Evolutionary conservation across 2,888 invertebrate genomes (phyloP).

Genomic region (Drosophila maculinotata): DNA sequence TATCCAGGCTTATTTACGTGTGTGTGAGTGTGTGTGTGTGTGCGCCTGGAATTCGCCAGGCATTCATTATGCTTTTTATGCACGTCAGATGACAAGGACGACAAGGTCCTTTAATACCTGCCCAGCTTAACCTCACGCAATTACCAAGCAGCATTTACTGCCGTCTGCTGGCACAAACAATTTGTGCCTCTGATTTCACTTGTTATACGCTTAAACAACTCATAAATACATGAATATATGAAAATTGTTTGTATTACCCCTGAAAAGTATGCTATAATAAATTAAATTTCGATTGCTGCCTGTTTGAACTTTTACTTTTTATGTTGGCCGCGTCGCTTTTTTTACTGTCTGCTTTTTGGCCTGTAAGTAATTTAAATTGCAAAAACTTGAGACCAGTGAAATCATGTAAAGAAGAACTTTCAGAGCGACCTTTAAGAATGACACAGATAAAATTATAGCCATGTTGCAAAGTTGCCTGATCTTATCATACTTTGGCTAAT

Average conservation of each 20-base stretch:
- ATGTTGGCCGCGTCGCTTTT: neutral
- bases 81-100: constrained; percentile 26
- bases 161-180: constrained; percentile 10
- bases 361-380: constrained; percentile 29
- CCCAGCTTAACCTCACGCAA: constrained; percentile 41
- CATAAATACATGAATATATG: neutral
- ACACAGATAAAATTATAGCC: no score
- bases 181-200: constrained; percentile 17
- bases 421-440: neutral
- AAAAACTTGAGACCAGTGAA: neutral
- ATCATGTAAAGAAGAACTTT: neutral
- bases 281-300: constrained; percentile 36
- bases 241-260: neutral
- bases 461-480: no score
- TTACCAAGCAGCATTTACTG: constrained; percentile 35
- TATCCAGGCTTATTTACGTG: constrained; percentile 30
- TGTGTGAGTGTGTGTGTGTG: constrained; percentile 15
- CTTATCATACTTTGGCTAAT: no score
- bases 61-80: constrained; percentile 57
- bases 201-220: constrained; percentile 5
- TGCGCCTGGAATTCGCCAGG: constrained; percentile 22
- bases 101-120: constrained; percentile 42
- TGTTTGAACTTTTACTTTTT: constrained; percentile 23
- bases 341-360: constrained; percentile 10
- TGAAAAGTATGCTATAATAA: constrained; percentile 7